phyloP scores from a whole-genome alignment of 1,140 invertebrate genomes.

The Psilanteris sp. region DNA sequence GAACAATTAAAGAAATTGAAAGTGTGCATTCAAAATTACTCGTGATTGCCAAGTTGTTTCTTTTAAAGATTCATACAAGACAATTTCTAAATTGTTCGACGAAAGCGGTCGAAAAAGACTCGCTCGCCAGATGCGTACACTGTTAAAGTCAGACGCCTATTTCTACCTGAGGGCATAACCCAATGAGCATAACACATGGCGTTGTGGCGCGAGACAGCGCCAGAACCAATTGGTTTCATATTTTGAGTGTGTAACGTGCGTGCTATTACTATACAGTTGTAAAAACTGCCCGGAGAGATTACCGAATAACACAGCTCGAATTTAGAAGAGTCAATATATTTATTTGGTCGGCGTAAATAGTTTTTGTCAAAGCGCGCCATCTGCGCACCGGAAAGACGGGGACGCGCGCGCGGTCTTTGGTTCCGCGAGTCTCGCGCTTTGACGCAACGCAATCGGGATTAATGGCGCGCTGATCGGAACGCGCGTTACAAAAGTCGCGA shows the following conservation, averaged over 20 bases:
- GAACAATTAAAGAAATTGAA: conserved; percentile 27
- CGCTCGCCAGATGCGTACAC: conserved; percentile 77
- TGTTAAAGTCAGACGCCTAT: conserved; percentile 62
- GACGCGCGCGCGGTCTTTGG: too few relatives aligned
- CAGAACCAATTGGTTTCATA: conserved; percentile 65
- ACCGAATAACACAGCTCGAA: conserved; percentile 7
- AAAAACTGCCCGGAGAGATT: conserved; percentile 38
- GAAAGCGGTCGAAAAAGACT: conserved; percentile 54
- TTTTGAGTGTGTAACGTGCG: conserved; percentile 44
- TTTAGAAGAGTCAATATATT: conserved; percentile 36
- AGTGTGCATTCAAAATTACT: conserved; percentile 6
- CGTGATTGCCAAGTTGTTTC: conserved; percentile 10
- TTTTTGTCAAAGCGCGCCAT: conserved; percentile 3
- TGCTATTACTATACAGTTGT: conserved; percentile 38
- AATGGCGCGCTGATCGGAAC: too few relatives aligned
- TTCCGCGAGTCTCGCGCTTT: too few relatives aligned
- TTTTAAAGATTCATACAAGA: conserved; percentile 26
- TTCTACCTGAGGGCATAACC: conserved; percentile 73
- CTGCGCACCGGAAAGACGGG: too few relatives aligned
- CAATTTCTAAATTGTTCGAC: conserved; percentile 62
- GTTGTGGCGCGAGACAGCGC: conserved; percentile 50
- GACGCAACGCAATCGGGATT: too few relatives aligned
- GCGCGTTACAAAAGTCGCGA: conserved; percentile 2
- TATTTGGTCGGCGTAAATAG: conserved; percentile 6
- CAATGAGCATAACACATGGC: conserved; percentile 75